A percentile compares a stretch with the other conserved stretches of the same genome.
phyloP scores from a whole-genome alignment of 2,797 vertebrate species.

The Phylloscopus collybita region DNA sequence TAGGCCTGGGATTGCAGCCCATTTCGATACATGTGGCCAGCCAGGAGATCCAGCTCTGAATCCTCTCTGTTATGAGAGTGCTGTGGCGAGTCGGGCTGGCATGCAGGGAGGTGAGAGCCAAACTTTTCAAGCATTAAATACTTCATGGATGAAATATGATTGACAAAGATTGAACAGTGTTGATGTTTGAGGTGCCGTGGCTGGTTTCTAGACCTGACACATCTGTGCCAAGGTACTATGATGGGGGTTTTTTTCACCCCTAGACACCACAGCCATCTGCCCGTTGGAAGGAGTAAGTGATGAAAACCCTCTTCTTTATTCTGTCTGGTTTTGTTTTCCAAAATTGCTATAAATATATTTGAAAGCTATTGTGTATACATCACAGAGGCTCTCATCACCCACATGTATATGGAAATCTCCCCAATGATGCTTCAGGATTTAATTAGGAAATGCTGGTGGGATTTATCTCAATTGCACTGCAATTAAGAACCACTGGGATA shows the following conservation, averaged over 20 bases:
- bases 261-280: not conserved
- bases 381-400: not conserved
- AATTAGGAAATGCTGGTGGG: conserved; percentile 31
- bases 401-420: not conserved
- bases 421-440: not conserved
- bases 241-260: not conserved
- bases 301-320: not conserved
- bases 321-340: conserved; percentile 2
- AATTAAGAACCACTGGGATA: conserved; percentile 23
- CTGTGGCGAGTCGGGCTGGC: conserved; percentile 13
- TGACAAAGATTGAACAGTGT: not conserved
- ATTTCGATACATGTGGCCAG: not conserved
- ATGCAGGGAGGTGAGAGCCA: conserved; percentile 15
- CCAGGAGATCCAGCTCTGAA: conserved; percentile 22
- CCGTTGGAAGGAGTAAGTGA: not conserved
- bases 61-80: not conserved
- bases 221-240: not conserved
- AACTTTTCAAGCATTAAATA: conserved; percentile 21
- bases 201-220: not conserved
- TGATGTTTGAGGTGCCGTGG: not conserved
- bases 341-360: not conserved
- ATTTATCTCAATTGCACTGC: conserved; percentile 21
- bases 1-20: conserved; percentile 22
- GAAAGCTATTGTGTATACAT: not conserved
- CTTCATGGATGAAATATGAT: not conserved